Conservation (phyloP, 2,797 vertebrate genomes). For the Muscicapa striata region DNA sequence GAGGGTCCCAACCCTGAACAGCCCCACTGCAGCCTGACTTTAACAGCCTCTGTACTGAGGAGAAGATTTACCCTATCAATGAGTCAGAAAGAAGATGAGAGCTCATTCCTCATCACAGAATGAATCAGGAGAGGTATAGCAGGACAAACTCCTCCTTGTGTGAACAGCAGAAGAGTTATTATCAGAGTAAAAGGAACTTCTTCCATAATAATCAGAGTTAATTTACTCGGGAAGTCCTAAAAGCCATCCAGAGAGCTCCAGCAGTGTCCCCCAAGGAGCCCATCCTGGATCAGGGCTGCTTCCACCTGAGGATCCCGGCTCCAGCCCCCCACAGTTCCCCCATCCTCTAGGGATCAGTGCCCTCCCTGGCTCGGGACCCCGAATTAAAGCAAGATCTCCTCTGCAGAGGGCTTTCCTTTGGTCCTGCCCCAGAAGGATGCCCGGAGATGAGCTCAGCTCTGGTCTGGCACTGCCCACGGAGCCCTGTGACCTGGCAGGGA, state of each 20-base stretch:
- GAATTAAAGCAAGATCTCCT: background rate
- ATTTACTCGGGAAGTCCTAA: background rate
- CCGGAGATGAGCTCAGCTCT: background rate
- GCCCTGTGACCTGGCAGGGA: background rate
- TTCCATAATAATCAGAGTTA: background rate
- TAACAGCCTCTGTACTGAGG: background rate
- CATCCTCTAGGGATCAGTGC: fast-evolving
- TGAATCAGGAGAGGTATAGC: background rate
- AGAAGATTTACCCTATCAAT: background rate
- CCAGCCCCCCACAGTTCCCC: background rate
- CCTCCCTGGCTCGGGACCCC: background rate
- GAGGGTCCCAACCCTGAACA: background rate
- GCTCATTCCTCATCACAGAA: background rate
- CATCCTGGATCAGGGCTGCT: background rate
- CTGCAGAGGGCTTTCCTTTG: background rate
- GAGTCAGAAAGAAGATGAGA: background rate
- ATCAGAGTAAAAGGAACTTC: background rate
- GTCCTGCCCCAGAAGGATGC: background rate
- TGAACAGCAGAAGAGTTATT: background rate
- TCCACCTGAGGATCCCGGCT: fast-evolving
- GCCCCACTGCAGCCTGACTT: background rate
- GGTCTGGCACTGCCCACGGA: background rate
- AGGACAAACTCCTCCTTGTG: background rate
- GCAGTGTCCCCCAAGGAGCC: background rate
- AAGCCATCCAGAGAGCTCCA: background rate